A percentile compares a stretch with the other conserved stretches of the same genome.
phyloP scores from a whole-genome alignment of 2,888 invertebrate species.

The Hipparchia sbordonii region DNA sequence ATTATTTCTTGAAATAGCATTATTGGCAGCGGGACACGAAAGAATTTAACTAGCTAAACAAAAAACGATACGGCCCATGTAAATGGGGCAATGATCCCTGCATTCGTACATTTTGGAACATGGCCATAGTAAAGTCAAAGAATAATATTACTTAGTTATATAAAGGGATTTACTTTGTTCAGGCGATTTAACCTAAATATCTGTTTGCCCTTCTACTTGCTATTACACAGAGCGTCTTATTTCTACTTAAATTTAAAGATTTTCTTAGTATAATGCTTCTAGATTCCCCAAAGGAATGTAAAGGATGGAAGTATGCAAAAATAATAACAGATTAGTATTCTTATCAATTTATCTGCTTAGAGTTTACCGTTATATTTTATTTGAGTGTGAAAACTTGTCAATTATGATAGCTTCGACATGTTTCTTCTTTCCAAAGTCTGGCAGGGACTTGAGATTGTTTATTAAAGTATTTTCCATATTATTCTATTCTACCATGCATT shows the following conservation, averaged over 20 bases:
- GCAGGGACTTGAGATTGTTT: too few relatives aligned
- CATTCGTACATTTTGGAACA: constrained; percentile 17
- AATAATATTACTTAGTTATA: constrained; percentile 8
- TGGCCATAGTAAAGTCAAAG: constrained; percentile 10
- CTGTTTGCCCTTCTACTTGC: background rate
- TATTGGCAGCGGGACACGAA: constrained; percentile 47
- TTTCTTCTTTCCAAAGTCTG: too few relatives aligned
- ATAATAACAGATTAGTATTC: too few relatives aligned
- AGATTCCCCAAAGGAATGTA: background rate
- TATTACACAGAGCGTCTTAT: background rate
- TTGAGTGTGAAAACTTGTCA: too few relatives aligned
- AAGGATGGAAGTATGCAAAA: too few relatives aligned
- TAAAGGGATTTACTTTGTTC: constrained; percentile 2
- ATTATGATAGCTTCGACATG: too few relatives aligned
- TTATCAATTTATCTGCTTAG: too few relatives aligned
- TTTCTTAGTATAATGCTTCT: background rate
- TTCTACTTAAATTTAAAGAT: background rate
- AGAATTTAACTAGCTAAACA: constrained; percentile 42
- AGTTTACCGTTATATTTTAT: too few relatives aligned
- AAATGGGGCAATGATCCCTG: constrained; percentile 23
- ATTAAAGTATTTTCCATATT: too few relatives aligned
- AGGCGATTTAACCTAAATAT: background rate
- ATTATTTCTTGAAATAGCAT: constrained; percentile 54
- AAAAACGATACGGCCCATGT: constrained; percentile 35
- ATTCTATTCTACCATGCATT: too few relatives aligned